Base-by-base conservation (phyloP, 2,797 vertebrate genomes). In the Trematomus bernacchii region DNA sequence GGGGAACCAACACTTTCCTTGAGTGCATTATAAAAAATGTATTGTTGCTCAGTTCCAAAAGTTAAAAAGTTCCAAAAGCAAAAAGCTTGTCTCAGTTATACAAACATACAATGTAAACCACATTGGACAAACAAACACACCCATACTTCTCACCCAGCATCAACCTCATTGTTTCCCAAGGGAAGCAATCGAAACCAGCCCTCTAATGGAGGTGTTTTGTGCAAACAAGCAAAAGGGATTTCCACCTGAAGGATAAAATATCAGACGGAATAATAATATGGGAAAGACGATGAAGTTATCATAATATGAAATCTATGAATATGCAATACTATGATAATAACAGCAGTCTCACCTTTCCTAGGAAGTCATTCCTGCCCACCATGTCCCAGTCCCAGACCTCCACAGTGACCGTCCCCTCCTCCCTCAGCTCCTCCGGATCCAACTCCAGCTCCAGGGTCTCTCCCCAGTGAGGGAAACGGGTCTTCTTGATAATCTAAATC, bases 361-460 rank as follows among this genome's bases (percentile, higher is more conserved):
- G 77, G 89, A 98, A 98, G 91, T 98, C 96, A 1, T 98, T 98
- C 90, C 96, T 99, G 85, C 97, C 97, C 93, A 98, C 96, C 93
- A 97, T 96, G 90, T 98, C 97, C 97, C 97, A 97, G 90, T 97
- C 97, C 97, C 97, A 99, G 61, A 99, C 94, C 85, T 98, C 96
- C 85, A 98, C 93, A 0, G 88, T 93, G 79, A 97, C 87, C 3
- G 71, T 80, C 0, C 90, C 91, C 30, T 92, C 89, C 0, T 89
- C 89, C 15, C 74, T 66, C 5, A 95, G 85, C 16, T 94, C 91
- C 0, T 73, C 82, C 5, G 93, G 91, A 0, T 91, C 86, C 79
- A 99, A 76, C 68, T 95, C 88, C 42, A 97, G 80, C 85, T 97
- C 95, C 89, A 99, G 91, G 19, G 95, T 94, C 85, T 98, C 96